A percentile compares a stretch with the other conserved stretches of the same genome.
These are phyloP conservation scores for Sus cebifrons DNA, from an alignment of 2,797 vertebrate genomes.

Conservation along the genomic window DNA sequence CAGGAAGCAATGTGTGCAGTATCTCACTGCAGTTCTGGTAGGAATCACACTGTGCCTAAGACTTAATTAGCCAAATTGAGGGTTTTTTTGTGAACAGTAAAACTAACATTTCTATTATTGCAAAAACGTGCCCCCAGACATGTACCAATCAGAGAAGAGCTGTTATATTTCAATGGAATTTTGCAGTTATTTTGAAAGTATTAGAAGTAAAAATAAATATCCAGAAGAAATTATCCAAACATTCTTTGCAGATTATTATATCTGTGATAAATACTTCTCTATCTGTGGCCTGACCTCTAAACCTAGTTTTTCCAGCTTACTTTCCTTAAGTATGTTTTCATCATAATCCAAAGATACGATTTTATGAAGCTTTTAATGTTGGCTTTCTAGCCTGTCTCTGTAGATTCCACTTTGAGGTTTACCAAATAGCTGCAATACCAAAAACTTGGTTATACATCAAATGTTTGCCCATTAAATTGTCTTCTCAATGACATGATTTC, in stretches of 20 bases:
- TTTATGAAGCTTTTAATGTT: neutral
- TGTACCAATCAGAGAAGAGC: neutral
- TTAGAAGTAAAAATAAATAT: conserved; percentile 26
- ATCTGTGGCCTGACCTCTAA: neutral
- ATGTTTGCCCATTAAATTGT: conserved; percentile 28
- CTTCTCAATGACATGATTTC: conserved; percentile 11
- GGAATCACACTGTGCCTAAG: neutral
- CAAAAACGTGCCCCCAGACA: neutral
- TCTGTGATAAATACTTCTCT: neutral
- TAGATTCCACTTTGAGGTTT: neutral
- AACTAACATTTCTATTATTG: conserved; percentile 9
- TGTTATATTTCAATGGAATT: neutral
- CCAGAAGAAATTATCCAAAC: neutral
- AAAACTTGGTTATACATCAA: neutral
- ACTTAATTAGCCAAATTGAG: conserved; percentile 52
- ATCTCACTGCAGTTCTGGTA: neutral
- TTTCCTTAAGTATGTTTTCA: conserved; percentile 12
- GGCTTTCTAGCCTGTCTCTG: neutral
- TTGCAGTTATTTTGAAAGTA: neutral
- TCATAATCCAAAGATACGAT: neutral
- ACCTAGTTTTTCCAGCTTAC: neutral
- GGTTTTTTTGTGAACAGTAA: neutral
- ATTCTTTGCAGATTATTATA: neutral
- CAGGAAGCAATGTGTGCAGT: neutral
- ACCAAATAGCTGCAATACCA: neutral